Conservation (phyloP, 2,113 vertebrate genomes). For the Panurus biarmicus region DNA sequence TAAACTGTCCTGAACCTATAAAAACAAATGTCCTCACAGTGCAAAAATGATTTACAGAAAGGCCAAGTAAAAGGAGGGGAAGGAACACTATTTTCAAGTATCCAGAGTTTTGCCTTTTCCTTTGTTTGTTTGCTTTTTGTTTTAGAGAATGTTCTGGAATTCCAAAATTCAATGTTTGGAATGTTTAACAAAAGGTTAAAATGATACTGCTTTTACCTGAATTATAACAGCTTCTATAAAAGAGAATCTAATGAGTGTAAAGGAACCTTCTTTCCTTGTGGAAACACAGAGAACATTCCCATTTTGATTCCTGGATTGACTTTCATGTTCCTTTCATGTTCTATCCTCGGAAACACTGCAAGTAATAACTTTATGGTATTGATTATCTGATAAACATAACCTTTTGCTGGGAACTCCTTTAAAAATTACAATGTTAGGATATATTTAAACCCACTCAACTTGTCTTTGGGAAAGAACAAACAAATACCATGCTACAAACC, state of each 20-base stretch:
- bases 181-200: background rate
- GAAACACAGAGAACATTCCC: background rate
- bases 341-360: background rate
- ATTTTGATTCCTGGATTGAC: background rate
- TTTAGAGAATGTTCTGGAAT: background rate
- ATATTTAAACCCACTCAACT: background rate
- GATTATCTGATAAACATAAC: background rate
- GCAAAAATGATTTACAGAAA: background rate
- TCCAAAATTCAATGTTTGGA: background rate
- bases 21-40: background rate
- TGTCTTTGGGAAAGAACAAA: background rate
- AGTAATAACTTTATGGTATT: background rate
- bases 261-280: background rate
- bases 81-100: background rate
- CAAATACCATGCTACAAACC: background rate
- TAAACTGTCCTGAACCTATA: background rate
- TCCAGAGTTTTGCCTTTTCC: background rate
- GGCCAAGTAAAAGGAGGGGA: background rate
- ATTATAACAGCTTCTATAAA: background rate
- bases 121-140: background rate
- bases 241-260: background rate
- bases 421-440: background rate
- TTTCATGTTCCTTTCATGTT: background rate
- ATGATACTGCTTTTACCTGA: background rate
- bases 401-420: background rate